Conservation (phyloP, 2,113 vertebrate species). For the Datnioides undecimradiatus region DNA sequence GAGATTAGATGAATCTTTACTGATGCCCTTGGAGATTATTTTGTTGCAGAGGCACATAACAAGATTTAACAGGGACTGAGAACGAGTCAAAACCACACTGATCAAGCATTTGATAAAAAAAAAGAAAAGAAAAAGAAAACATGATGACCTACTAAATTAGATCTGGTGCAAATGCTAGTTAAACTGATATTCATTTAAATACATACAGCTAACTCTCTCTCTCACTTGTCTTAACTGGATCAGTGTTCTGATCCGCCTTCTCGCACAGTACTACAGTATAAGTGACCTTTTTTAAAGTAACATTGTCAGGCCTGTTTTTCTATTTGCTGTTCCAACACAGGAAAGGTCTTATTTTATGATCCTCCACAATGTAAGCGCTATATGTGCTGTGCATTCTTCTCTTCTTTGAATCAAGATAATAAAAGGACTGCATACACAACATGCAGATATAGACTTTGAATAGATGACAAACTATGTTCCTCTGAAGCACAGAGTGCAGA, state of each 20-base stretch:
- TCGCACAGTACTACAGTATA: no score
- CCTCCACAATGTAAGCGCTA: neutral
- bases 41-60: neutral
- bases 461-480: neutral
- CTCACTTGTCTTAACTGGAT: no score
- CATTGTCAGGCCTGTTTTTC: slow-evolving; percentile 7
- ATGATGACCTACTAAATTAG: no score
- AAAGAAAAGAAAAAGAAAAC: no score
- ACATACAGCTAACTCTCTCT: neutral
- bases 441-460: neutral
- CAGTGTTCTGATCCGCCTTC: no score
- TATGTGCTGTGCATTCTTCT: neutral
- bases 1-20: neutral
- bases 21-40: slow-evolving; percentile 23
- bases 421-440: neutral
- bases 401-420: neutral
- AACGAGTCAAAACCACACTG: neutral
- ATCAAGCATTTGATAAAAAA: neutral
- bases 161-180: neutral
- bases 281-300: no score
- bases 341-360: neutral
- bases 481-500: neutral
- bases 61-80: neutral
- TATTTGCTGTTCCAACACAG: neutral
- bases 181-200: neutral